Percentiles rank a stretch among this genome's conserved stretches.
Conservation (phyloP, 2,888 invertebrate genomes). For the Erebia palarica region DNA sequence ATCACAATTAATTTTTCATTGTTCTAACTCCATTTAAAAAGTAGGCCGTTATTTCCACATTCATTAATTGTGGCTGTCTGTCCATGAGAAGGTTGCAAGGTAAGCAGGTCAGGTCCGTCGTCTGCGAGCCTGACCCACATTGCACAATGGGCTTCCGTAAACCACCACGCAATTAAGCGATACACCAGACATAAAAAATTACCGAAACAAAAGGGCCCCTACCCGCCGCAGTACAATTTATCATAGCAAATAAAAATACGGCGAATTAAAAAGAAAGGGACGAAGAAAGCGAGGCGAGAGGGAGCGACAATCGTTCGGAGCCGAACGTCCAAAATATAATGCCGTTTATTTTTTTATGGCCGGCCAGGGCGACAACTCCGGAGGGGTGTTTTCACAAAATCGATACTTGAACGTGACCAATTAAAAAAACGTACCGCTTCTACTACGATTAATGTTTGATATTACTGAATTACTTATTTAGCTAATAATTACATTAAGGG, state of each 20-base stretch:
- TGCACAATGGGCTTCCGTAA: slow-evolving; percentile 74
- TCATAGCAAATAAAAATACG: slow-evolving; percentile 82
- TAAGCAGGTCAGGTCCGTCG: slow-evolving; percentile 64
- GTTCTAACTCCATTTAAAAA: slow-evolving; percentile 45
- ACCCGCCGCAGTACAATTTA: slow-evolving; percentile 76
- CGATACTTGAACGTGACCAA: slow-evolving; percentile 57
- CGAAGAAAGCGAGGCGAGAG: slow-evolving; percentile 71
- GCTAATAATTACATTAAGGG: slow-evolving; percentile 37
- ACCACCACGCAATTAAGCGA: slow-evolving; percentile 77
- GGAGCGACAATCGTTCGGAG: slow-evolving; percentile 62
- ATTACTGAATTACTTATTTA: slow-evolving; percentile 49
- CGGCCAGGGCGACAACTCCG: slow-evolving; percentile 51
- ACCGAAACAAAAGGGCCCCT: slow-evolving; percentile 77
- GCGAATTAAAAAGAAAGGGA: slow-evolving; percentile 80
- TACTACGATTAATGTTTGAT: slow-evolving; percentile 52
- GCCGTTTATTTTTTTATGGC: slow-evolving; percentile 65
- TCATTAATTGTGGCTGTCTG: slow-evolving; percentile 46
- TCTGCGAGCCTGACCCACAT: slow-evolving; percentile 74
- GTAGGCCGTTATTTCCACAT: slow-evolving; percentile 49
- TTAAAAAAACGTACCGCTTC: slow-evolving; percentile 49
- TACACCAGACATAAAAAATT: slow-evolving; percentile 81
- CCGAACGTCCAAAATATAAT: slow-evolving; percentile 68
- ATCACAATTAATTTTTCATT: slow-evolving; percentile 44
- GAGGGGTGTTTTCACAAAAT: slow-evolving; percentile 58
- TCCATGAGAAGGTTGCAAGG: slow-evolving; percentile 54